Conservation (phyloP, 2,888 invertebrate species). For the Julus scandinavius region DNA sequence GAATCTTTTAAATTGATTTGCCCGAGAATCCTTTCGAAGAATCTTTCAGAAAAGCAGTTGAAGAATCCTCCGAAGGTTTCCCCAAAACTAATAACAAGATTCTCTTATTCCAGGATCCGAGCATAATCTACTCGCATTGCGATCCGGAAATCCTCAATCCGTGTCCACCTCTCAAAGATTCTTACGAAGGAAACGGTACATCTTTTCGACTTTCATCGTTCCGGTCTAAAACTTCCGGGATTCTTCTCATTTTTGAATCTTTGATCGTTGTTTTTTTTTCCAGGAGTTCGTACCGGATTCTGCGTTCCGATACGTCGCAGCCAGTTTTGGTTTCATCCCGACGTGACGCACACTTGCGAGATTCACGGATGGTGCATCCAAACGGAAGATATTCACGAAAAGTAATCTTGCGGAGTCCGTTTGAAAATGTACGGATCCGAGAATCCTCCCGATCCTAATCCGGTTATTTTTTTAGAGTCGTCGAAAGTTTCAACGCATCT, state of each 20-base stretch:
- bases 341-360: background rate
- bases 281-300: slow-evolving; percentile 19
- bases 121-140: background rate
- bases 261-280: no score
- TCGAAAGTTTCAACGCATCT: background rate
- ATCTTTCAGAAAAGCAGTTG: no score
- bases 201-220: no score
- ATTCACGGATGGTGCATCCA: slow-evolving; percentile 48
- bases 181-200: background rate
- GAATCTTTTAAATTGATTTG: no score
- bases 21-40: no score
- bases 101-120: background rate
- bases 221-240: background rate
- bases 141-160: background rate
- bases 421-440: no score
- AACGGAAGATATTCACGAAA: background rate
- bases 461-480: background rate
- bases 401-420: background rate
- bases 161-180: background rate
- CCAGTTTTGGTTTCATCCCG: background rate
- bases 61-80: no score
- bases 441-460: background rate
- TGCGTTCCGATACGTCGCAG: slow-evolving; percentile 2
- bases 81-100: background rate
- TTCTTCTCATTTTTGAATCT: background rate